These are phyloP conservation scores for Chymomyza fuscimana DNA, from an alignment of 2,888 invertebrate genomes.

Conservation along the genomic window DNA sequence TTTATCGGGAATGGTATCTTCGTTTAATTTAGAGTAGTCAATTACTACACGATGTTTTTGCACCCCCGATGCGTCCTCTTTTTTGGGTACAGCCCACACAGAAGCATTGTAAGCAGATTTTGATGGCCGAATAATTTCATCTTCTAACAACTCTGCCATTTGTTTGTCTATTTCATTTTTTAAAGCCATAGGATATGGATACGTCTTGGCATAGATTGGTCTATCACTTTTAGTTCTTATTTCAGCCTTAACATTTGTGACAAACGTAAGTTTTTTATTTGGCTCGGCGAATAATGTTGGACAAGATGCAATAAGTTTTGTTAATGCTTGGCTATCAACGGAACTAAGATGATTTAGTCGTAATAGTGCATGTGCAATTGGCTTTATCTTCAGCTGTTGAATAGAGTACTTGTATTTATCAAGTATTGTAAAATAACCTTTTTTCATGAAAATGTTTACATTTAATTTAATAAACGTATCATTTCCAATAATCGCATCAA, in stretches of 20 bases:
- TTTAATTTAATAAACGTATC: not conserved
- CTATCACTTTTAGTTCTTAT: conserved; percentile 16
- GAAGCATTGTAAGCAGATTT: conserved; percentile 26
- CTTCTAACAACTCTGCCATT: not conserved
- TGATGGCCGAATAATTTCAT: conserved; percentile 21
- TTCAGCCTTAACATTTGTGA: not conserved
- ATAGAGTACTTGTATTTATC: not conserved
- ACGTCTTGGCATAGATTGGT: conserved; percentile 21
- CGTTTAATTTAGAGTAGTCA: not conserved
- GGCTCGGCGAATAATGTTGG: too few relatives aligned
- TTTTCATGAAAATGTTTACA: not conserved
- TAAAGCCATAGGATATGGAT: conserved; percentile 3
- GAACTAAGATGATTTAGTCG: too few relatives aligned
- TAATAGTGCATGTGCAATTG: too few relatives aligned
- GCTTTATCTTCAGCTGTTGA: too few relatives aligned
- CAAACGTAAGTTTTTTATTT: too few relatives aligned
- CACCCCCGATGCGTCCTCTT: conserved; percentile 12
- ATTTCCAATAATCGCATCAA: conserved; percentile 10
- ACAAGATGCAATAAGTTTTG: too few relatives aligned
- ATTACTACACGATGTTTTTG: not conserved
- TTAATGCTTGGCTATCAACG: too few relatives aligned
- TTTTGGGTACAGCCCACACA: conserved; percentile 23
- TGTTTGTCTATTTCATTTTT: not conserved
- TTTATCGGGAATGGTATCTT: not conserved
- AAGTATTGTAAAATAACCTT: not conserved